Evolutionary conservation across 1,140 invertebrate species (phyloP).

Genomic region (Doryteuthis pealeii): DNA sequence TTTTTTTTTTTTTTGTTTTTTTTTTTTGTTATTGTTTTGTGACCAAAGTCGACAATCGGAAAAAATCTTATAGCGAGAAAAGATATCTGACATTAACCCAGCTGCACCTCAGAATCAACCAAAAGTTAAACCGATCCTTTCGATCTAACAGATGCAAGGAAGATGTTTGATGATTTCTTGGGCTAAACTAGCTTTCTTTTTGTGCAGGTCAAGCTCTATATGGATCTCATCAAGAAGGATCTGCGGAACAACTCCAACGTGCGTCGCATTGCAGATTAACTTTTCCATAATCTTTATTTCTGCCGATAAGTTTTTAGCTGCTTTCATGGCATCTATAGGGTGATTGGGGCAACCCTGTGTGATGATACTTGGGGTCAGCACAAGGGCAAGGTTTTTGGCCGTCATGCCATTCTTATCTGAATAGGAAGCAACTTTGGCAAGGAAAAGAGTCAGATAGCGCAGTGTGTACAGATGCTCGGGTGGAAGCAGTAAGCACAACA

Average conservation of each 20-base stretch:
- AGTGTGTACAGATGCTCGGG: conserved; percentile 69
- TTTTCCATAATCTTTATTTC: conserved; percentile 65
- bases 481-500: conserved; percentile 70
- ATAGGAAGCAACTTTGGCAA: conserved; percentile 66
- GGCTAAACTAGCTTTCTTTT: not conserved
- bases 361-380: conserved; percentile 80
- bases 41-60: too few species aligned
- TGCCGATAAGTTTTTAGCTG: conserved; percentile 24
- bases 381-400: conserved; percentile 76
- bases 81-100: too few species aligned
- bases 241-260: conserved; percentile 73
- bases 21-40: too few species aligned
- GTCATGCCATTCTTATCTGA: conserved; percentile 79
- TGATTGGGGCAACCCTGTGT: conserved; percentile 53
- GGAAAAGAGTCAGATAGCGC: conserved; percentile 70
- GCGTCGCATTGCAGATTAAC: conserved; percentile 75
- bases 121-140: not conserved
- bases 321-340: conserved; percentile 41
- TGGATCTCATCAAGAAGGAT: conserved; percentile 55
- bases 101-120: too few species aligned
- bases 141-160: not conserved
- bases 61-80: too few species aligned
- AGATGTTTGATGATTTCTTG: conserved; percentile 2
- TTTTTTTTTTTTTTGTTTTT: too few species aligned
- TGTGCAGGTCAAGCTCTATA: not conserved